These are phyloP conservation scores for Cenopis cana DNA, from an alignment of 2,888 invertebrate genomes.

Conservation along the genomic window DNA sequence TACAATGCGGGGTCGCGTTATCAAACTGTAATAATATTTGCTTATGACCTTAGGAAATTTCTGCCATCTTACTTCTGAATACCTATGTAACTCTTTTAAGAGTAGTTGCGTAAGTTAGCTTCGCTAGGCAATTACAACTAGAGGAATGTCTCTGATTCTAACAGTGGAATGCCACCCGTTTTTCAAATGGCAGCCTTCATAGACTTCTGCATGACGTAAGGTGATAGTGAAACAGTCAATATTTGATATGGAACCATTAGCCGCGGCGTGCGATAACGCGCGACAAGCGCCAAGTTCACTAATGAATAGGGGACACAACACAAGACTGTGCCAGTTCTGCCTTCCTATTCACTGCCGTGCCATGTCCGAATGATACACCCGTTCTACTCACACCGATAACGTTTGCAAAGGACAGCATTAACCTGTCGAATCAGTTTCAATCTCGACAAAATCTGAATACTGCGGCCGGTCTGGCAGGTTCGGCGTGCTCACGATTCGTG, in stretches of 20 bases:
- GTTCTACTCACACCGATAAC: slow-evolving; percentile 13
- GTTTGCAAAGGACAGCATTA: slow-evolving; percentile 36
- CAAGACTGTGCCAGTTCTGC: slow-evolving; percentile 52
- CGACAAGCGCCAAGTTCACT: slow-evolving; percentile 68
- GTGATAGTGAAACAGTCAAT: slow-evolving; percentile 78
- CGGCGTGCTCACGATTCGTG: slow-evolving; percentile 40
- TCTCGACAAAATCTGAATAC: slow-evolving; percentile 26
- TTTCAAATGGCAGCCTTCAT: slow-evolving; percentile 46
- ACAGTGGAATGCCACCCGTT: slow-evolving; percentile 17
- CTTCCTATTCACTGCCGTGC: slow-evolving; percentile 31
- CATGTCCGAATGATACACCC: slow-evolving; percentile 19
- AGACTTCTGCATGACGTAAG: slow-evolving; percentile 73
- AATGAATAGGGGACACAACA: slow-evolving; percentile 72
- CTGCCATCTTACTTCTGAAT: slow-evolving; percentile 49
- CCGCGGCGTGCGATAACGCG: slow-evolving; percentile 69
- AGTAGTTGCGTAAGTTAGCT: not conserved
- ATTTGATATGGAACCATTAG: slow-evolving; percentile 80
- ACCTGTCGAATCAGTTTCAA: slow-evolving; percentile 28
- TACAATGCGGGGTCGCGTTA: slow-evolving; percentile 74
- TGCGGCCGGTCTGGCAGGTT: slow-evolving; percentile 40
- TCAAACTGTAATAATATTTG: slow-evolving; percentile 69
- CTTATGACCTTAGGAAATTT: slow-evolving; percentile 68
- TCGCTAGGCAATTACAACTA: not conserved
- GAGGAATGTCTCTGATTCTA: not conserved
- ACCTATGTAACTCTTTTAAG: slow-evolving; percentile 49